These are phyloP conservation scores for Lepidochrysops patricia DNA, from an alignment of 2,888 invertebrate species.

Conservation along the genomic window DNA sequence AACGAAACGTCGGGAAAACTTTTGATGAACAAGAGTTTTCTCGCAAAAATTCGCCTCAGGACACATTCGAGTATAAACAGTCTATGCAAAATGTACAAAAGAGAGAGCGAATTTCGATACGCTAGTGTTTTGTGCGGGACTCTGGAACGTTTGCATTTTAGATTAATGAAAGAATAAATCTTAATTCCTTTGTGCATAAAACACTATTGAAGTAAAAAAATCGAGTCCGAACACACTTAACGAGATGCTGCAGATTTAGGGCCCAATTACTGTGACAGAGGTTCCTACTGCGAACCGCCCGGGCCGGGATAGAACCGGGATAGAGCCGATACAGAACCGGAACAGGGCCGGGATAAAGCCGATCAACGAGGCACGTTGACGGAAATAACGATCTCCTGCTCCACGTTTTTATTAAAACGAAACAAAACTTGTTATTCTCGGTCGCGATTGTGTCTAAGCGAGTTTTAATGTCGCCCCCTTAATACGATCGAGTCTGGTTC, in stretches of 20 bases:
- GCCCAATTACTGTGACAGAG: constrained; percentile 30
- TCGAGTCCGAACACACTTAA: constrained; percentile 21
- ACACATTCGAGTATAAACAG: constrained; percentile 1
- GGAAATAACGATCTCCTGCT: constrained; percentile 41
- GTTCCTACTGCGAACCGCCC: constrained; percentile 21
- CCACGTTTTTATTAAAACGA: constrained; percentile 28
- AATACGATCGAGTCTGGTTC: constrained; percentile 5
- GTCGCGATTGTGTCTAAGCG: constrained; percentile 15
- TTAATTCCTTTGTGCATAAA: constrained; percentile 7
- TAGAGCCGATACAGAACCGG: too few relatives aligned
- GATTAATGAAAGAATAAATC: constrained; percentile 2
- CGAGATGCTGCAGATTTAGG: constrained; percentile 26
- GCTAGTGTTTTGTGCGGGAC: background rate
- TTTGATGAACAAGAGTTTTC: background rate
- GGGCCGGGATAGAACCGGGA: constrained; percentile 26
- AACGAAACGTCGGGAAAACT: constrained; percentile 3
- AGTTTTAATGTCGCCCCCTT: constrained; percentile 1
- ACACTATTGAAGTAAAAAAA: constrained; percentile 12
- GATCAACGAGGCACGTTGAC: constrained; percentile 26
- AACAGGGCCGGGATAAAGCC: constrained; percentile 26
- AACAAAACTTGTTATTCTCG: constrained; percentile 22
- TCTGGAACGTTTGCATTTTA: background rate
- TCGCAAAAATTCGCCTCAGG: background rate
- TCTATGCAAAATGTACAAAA: background rate
- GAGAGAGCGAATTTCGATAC: background rate